Evolutionary conservation across 2,113 vertebrate species (phyloP), one percentile per base, ranked within the genome.

Genomic region (Camarhynchus parvulus): DNA sequence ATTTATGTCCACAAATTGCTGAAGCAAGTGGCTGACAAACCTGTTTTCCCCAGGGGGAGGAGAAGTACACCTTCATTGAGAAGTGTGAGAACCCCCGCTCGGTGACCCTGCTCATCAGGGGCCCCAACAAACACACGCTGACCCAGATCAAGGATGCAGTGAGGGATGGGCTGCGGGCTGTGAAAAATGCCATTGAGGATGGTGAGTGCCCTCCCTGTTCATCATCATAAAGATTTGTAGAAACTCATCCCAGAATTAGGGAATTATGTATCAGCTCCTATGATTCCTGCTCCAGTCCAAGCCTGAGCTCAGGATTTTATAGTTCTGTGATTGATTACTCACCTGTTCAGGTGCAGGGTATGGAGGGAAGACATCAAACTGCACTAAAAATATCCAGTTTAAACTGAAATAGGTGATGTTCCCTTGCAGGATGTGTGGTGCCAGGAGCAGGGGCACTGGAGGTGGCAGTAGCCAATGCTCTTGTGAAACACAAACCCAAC

Each of bases 151-250:
- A 99, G 98, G 99, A 99, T 17, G 99, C 99, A 0, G 97, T 99
- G 9, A 97, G 99, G 91, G 99, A 99, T 10, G 99, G 99, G 8
- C 98, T 99, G 89, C 97, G 99, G 9, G 99, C 99, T 0, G 99
- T 99, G 33, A 99, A 99, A 92, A 99, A 99, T 2, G 99, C 99
- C n/a, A 98, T 99, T 3, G 99, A 99, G 96, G 99, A 99, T 64
- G 99, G 99, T 99, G 76, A 97, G 98, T 86, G 1, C 37, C 52
- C 2, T 75, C 3, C 61, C 70, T 58, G 35, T 1, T 31, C 0
- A 2, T 30, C 42, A 3, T 7, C 4, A 0, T 10, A 16, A 49
- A 6, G 24, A 41, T 3, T 5, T 61, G 19, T 4, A 39, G 56
- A 35, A 47, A 66, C 17, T 72, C 52, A 17, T 16, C 44, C 35